Conservation (phyloP, 2,888 invertebrate genomes). For the Eilema caniola region DNA sequence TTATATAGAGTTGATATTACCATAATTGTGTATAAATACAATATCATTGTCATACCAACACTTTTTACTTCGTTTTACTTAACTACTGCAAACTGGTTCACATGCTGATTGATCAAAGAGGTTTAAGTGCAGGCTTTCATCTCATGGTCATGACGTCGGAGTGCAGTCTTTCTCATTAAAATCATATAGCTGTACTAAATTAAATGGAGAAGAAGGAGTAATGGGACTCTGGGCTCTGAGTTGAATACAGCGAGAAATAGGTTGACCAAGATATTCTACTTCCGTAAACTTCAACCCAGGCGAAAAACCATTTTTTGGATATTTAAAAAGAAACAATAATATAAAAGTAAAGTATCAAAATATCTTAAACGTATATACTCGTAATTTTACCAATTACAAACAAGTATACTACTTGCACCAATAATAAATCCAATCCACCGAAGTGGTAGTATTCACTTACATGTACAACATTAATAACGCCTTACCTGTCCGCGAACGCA, state of each 20-base stretch:
- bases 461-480: slow-evolving; percentile 55
- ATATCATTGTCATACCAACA: background rate
- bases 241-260: background rate
- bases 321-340: background rate
- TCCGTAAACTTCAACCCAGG: background rate
- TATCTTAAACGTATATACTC: background rate
- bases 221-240: background rate
- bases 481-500: slow-evolving; percentile 53
- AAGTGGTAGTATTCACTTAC: slow-evolving; percentile 47
- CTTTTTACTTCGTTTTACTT: no score
- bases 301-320: background rate
- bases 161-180: background rate
- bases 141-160: background rate
- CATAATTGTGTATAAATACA: background rate
- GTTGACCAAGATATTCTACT: background rate
- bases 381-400: slow-evolving; percentile 16
- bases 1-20: slow-evolving; percentile 55
- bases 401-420: slow-evolving; percentile 18
- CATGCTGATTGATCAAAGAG: background rate
- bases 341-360: background rate
- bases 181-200: background rate
- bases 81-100: background rate
- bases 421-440: slow-evolving; percentile 41
- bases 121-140: background rate
- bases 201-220: background rate